These are phyloP conservation scores for Hydractinia symbiolongicarpus DNA, from an alignment of 30 jellyfish, hydroid and myxozoan species.

Conservation along the genomic window DNA sequence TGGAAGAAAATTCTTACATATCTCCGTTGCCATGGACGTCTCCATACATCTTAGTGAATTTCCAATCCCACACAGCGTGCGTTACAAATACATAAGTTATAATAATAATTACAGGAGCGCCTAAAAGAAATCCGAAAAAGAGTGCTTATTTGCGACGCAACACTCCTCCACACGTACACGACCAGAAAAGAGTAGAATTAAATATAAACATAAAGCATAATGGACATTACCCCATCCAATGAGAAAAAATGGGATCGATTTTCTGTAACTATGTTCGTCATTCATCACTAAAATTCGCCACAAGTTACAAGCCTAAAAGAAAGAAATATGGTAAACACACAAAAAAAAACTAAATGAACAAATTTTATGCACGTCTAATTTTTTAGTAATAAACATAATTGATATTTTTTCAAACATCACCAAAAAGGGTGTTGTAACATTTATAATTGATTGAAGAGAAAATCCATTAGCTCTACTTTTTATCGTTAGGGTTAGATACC, in stretches of 20 bases:
- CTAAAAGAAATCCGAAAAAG: neutral
- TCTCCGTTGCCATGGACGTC: slow-evolving; percentile 88
- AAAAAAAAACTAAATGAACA: neutral
- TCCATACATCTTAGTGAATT: slow-evolving; percentile 59
- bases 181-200: neutral
- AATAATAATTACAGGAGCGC: slow-evolving; percentile 57
- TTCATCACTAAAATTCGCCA: slow-evolving; percentile 86
- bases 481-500: too few relatives aligned
- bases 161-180: neutral
- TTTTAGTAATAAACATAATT: too few relatives aligned
- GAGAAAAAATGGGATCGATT: slow-evolving; percentile 57
- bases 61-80: slow-evolving; percentile 77
- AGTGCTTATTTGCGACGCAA: neutral
- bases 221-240: slow-evolving; percentile 83
- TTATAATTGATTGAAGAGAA: too few relatives aligned
- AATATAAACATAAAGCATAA: neutral
- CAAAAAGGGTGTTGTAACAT: too few relatives aligned
- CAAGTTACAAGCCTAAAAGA: slow-evolving; percentile 64
- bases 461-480: too few relatives aligned
- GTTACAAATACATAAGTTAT: slow-evolving; percentile 60
- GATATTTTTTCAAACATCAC: too few relatives aligned
- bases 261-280: slow-evolving; percentile 79
- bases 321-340: too few relatives aligned
- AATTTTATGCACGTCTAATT: neutral
- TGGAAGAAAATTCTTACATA: slow-evolving; percentile 44